Evolutionary conservation across 2,797 vertebrate genomes (phyloP).

Genomic region (Geotria australis): DNA sequence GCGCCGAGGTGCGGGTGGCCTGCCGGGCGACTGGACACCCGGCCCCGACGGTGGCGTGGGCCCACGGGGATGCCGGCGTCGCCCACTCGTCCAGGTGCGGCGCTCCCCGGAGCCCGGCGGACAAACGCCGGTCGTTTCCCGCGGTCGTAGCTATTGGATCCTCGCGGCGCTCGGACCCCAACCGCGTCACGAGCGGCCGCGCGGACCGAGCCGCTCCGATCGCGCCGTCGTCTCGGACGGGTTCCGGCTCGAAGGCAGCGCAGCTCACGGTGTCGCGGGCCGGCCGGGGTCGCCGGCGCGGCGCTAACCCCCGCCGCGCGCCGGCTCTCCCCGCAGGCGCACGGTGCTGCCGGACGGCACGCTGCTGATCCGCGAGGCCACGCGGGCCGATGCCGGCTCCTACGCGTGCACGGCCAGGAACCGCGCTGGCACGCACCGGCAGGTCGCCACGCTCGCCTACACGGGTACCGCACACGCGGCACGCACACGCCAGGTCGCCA

Average conservation of each 20-base stretch:
- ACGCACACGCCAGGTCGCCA: neutral
- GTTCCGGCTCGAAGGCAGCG: no score
- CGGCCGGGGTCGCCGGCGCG: no score
- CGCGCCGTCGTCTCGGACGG: no score
- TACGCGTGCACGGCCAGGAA: constrained; percentile 47
- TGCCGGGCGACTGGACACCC: constrained; percentile 41
- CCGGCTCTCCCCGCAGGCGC: constrained; percentile 14
- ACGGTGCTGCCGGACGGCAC: constrained; percentile 17
- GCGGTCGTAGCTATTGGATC: neutral
- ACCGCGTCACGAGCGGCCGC: no score
- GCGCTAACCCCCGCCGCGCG: neutral
- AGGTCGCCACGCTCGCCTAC: constrained; percentile 20
- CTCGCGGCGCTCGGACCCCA: no score
- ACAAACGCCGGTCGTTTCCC: constrained; percentile 2
- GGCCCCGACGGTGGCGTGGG: constrained; percentile 27
- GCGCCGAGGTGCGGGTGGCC: constrained; percentile 30
- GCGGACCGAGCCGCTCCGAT: neutral
- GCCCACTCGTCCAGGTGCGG: constrained; percentile 29
- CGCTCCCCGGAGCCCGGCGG: neutral
- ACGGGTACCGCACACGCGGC: constrained; percentile 13
- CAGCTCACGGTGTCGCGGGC: no score
- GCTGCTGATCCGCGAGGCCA: constrained; percentile 24
- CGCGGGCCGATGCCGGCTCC: constrained; percentile 47
- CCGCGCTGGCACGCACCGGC: constrained; percentile 22
- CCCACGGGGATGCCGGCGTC: constrained; percentile 23